phyloP scores from a whole-genome alignment of 2,888 invertebrate species.

The Crocallis elinguaria region DNA sequence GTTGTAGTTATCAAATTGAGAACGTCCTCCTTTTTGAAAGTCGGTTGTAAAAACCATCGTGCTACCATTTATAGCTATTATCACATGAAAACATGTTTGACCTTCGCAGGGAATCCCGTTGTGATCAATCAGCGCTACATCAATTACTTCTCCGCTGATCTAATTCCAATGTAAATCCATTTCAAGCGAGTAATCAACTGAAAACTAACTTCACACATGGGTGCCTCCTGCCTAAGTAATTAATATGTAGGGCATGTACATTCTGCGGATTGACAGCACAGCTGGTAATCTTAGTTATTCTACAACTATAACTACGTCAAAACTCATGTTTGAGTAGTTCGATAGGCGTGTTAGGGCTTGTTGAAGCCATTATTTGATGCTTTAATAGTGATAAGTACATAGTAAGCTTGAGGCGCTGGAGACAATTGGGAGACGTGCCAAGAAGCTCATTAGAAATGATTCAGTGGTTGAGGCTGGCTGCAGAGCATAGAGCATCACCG shows the following conservation, averaged over 20 bases:
- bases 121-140: conserved; percentile 4
- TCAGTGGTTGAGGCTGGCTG: too few relatives aligned
- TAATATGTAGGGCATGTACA: conserved; percentile 5
- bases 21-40: too few relatives aligned
- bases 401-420: too few relatives aligned
- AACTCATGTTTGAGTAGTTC: neutral
- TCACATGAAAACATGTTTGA: too few relatives aligned
- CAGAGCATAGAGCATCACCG: too few relatives aligned
- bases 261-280: neutral
- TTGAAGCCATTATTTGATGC: neutral
- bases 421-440: too few relatives aligned
- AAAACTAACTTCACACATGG: conserved; percentile 21
- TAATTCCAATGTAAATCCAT: conserved; percentile 19
- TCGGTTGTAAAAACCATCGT: too few relatives aligned
- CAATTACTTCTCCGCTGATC: conserved; percentile 13
- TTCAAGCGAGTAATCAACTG: conserved; percentile 20
- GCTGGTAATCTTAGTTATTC: neutral
- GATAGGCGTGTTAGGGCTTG: neutral
- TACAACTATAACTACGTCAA: neutral
- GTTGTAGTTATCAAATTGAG: too few relatives aligned
- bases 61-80: too few relatives aligned
- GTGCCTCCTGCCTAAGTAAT: conserved; percentile 21
- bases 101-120: neutral
- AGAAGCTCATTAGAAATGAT: too few relatives aligned
- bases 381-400: too few relatives aligned